Evolutionary conservation across 2,113 vertebrate species (phyloP).

Genomic region (Ceyx cyanopectus): DNA sequence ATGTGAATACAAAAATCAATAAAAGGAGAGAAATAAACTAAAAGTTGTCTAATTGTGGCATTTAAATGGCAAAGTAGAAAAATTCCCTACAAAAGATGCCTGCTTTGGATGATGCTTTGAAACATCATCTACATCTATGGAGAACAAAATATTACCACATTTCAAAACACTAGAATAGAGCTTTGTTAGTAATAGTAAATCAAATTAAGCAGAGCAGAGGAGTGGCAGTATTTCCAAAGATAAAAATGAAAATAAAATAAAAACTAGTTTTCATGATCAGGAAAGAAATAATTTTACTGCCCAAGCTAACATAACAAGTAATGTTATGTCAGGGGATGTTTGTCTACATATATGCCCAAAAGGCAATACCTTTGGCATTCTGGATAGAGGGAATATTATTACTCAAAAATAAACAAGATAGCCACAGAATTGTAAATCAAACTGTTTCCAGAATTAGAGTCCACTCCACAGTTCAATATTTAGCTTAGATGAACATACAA

Average conservation of each 20-base stretch:
- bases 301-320: neutral
- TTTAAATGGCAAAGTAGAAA: neutral
- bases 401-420: neutral
- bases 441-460: neutral
- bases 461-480: neutral
- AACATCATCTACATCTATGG: neutral
- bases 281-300: neutral
- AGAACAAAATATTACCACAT: neutral
- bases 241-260: neutral
- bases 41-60: neutral
- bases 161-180: neutral
- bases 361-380: neutral
- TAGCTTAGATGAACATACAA: neutral
- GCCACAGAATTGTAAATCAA: neutral
- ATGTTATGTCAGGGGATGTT: neutral
- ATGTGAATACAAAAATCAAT: neutral
- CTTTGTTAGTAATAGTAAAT: neutral
- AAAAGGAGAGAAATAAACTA: neutral
- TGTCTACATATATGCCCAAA: neutral
- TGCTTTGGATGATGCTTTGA: neutral
- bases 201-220: neutral
- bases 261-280: neutral
- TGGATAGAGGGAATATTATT: neutral
- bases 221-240: rapidly evolving
- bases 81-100: neutral